Base-by-base conservation (phyloP, 2,797 vertebrate species). In the Phyllotis vaccarum region DNA sequence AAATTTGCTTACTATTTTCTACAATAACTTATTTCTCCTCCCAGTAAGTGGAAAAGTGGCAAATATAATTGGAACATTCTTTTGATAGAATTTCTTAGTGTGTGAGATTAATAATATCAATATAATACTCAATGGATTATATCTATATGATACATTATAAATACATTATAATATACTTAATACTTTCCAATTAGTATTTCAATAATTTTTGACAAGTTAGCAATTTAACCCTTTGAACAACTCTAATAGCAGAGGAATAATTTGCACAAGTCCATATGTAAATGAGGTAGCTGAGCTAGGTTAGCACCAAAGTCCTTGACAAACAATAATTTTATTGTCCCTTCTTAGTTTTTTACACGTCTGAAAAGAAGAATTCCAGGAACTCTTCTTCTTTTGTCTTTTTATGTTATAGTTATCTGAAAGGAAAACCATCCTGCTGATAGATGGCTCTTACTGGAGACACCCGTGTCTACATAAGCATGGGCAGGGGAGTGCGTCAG, bases 341-440 rank as follows among this genome's bases (percentile, higher is more conserved):
- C 8, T 52, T 86, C 52, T 89, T 96, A 64, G 49, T 16, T 17
- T 93, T 95, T 64, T 83, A 11, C 49, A 12, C 9, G 94, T 93
- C 66, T 88, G 62, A 93, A 94, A 90, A 86, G 70, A 80, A 54
- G 43, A 79, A 94, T 95, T 92, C 52, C 87, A 96, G 90, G 72
- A 94, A 89, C n/a, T 13, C 40, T 70, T 70, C 5, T 90, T 80
- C 27, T 93, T 92, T 89, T 91, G 22, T 87, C 70, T 86, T 46
- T 95, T 95, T 82, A 14, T 22, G 21, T 93, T 93, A 86, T 10
- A 92, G 14, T 72, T 9, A 74, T 54, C 24, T 94, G 37, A 93
- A 95, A 96, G 52, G 56, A 96, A 93, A 94, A 93, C 87, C 93
- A 95, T 88, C 76, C 94, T 93, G 60, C 34, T 62, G 31, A 43